These are phyloP conservation scores for Drosophila diplacantha DNA, from an alignment of 2,888 invertebrate species.

Conservation along the genomic window DNA sequence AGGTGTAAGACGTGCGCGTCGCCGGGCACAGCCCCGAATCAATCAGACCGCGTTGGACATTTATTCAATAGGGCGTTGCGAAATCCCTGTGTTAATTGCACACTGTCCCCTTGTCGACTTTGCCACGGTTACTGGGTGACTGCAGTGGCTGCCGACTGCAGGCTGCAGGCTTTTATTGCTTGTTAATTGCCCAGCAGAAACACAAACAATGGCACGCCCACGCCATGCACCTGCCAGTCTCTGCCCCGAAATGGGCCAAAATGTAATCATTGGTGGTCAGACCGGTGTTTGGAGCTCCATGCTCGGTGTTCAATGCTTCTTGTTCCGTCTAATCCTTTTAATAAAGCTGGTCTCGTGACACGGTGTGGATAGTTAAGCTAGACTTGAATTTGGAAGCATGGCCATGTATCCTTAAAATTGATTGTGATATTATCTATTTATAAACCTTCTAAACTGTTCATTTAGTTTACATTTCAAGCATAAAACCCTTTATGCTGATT, in stretches of 20 bases:
- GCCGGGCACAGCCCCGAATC: constrained; percentile 25
- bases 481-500: background rate
- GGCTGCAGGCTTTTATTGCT: constrained; percentile 61
- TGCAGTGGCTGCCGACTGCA: constrained; percentile 2
- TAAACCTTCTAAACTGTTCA: too few species aligned
- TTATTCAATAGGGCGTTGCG: constrained; percentile 60
- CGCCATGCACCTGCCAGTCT: constrained; percentile 51
- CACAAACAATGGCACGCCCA: constrained; percentile 53
- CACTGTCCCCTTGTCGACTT: constrained; percentile 26
- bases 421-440: background rate
- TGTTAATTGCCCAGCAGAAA: constrained; percentile 66
- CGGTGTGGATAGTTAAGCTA: constrained; percentile 1
- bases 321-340: constrained; percentile 13
- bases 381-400: too few species aligned
- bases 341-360: constrained; percentile 23
- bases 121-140: background rate
- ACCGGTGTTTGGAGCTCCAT: constrained; percentile 5
- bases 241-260: constrained; percentile 19
- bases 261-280: constrained; percentile 60
- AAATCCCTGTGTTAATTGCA: constrained; percentile 65
- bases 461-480: background rate
- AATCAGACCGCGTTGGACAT: constrained; percentile 40
- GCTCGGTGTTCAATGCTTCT: constrained; percentile 5
- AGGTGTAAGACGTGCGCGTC: constrained; percentile 54
- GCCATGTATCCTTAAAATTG: background rate